These are phyloP conservation scores for Thripadectes ignobilis DNA, from an alignment of 2,797 vertebrate species.

Conservation along the genomic window DNA sequence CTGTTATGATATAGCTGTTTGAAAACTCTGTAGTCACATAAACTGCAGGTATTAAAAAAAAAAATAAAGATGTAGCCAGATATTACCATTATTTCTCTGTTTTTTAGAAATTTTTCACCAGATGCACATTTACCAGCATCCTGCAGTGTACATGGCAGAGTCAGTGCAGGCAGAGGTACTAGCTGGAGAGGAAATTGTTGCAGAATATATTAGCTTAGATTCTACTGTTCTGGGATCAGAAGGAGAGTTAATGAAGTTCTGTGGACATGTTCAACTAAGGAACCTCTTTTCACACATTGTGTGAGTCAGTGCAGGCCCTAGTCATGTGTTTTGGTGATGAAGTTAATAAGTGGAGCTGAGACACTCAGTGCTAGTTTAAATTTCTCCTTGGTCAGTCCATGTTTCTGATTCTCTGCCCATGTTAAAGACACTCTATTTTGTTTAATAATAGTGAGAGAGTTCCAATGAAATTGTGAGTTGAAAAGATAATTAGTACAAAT, in stretches of 20 bases:
- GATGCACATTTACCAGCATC: neutral
- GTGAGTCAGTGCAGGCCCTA: neutral
- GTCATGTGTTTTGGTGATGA: neutral
- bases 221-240: conserved; percentile 15
- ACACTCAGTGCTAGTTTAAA: neutral
- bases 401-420: neutral
- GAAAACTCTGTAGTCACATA: conserved; percentile 65
- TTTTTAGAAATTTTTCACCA: neutral
- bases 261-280: neutral
- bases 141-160: neutral
- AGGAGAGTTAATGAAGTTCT: conserved; percentile 4
- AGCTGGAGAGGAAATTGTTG: conserved; percentile 10
- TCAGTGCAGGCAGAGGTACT: neutral
- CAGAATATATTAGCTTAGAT: conserved; percentile 30
- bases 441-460: neutral
- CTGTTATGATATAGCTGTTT: conserved; percentile 75
- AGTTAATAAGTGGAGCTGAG: conserved; percentile 1
- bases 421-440: neutral
- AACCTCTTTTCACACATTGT: conserved; percentile 11
- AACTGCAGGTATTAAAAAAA: conserved; percentile 40
- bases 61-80: neutral
- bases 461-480: neutral
- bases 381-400: neutral
- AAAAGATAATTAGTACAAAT: neutral
- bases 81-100: neutral